Percentiles rank a stretch among this genome's conserved stretches.
Conservation (phyloP, 2,888 invertebrate genomes). For the Pseudeuparius sepicola region DNA sequence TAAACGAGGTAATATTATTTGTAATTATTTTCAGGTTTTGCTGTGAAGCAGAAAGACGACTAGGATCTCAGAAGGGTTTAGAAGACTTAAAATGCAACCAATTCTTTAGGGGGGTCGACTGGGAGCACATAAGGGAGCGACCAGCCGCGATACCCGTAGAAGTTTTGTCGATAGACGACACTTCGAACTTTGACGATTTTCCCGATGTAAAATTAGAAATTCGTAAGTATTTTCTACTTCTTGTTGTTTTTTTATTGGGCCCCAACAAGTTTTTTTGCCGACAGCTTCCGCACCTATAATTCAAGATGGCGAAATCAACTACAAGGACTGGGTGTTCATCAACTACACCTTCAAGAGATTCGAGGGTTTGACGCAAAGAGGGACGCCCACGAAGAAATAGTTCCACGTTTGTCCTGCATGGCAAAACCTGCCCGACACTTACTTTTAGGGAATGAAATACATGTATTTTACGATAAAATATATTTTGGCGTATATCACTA, state of each 20-base stretch:
- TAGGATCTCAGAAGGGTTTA: constrained; percentile 82
- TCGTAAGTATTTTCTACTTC: constrained; percentile 59
- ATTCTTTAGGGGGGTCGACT: constrained; percentile 96
- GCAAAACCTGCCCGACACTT: constrained; percentile 27
- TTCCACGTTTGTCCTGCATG: too few relatives aligned
- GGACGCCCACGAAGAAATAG: constrained; percentile 71
- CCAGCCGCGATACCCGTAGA: constrained; percentile 97
- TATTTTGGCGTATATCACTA: too few relatives aligned
- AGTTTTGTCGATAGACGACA: constrained; percentile 98
- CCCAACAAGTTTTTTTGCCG: constrained; percentile 33
- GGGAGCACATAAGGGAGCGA: constrained; percentile 97
- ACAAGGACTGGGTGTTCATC: constrained; percentile 99
- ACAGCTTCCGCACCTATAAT: constrained; percentile 77
- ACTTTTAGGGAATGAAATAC: constrained; percentile 32
- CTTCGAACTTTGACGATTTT: constrained; percentile 99
- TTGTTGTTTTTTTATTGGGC: too few relatives aligned
- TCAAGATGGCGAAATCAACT: constrained; percentile 82
- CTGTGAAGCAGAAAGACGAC: constrained; percentile 87
- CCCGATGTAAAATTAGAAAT: constrained; percentile 98
- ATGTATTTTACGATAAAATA: neutral
- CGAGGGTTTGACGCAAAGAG: constrained; percentile 90
- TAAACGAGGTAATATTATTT: too few relatives aligned
- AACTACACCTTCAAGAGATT: constrained; percentile 99
- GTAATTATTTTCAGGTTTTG: constrained; percentile 66
- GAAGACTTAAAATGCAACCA: constrained; percentile 88